These are phyloP conservation scores for Archaeoteleia sp. DNA, from an alignment of 2,888 invertebrate genomes.

Conservation along the genomic window DNA sequence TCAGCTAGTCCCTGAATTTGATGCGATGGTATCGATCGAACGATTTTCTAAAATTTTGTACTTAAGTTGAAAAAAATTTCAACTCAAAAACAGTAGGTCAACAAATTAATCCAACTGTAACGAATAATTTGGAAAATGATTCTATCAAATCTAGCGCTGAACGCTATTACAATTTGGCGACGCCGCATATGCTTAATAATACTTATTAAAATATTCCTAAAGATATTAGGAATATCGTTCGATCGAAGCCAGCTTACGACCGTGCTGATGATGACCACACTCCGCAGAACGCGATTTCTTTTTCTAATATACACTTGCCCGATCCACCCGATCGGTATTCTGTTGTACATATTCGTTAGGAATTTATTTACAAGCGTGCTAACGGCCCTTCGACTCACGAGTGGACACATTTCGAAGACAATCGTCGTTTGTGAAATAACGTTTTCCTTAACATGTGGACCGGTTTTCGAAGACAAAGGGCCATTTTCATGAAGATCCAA, in stretches of 20 bases:
- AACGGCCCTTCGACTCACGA: constrained; percentile 58
- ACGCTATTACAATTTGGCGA: too few relatives aligned
- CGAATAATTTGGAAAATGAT: too few relatives aligned
- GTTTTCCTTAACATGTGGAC: constrained; percentile 3
- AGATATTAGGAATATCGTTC: constrained; percentile 6
- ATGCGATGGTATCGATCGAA: constrained; percentile 17
- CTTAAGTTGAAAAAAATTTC: too few relatives aligned
- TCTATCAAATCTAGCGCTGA: too few relatives aligned
- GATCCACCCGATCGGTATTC: constrained; percentile 39
- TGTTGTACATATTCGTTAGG: constrained; percentile 72
- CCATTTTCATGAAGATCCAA: constrained; percentile 23
- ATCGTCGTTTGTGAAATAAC: constrained; percentile 17
- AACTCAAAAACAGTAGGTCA: too few relatives aligned
- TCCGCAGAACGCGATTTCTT: constrained; percentile 16
- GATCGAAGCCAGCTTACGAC: constrained; percentile 25
- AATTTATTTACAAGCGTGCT: constrained; percentile 74
- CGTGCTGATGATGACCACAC: constrained; percentile 39
- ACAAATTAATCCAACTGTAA: too few relatives aligned
- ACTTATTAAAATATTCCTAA: too few relatives aligned
- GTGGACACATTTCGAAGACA: constrained; percentile 40
- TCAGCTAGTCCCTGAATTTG: constrained; percentile 52
- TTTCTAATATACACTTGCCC: constrained; percentile 45
- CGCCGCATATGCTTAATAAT: too few relatives aligned
- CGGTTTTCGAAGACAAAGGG: constrained; percentile 34
- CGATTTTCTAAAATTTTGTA: too few relatives aligned